Evolutionary conservation across 1,140 invertebrate species (phyloP).

Genomic region (Lineus longissimus): DNA sequence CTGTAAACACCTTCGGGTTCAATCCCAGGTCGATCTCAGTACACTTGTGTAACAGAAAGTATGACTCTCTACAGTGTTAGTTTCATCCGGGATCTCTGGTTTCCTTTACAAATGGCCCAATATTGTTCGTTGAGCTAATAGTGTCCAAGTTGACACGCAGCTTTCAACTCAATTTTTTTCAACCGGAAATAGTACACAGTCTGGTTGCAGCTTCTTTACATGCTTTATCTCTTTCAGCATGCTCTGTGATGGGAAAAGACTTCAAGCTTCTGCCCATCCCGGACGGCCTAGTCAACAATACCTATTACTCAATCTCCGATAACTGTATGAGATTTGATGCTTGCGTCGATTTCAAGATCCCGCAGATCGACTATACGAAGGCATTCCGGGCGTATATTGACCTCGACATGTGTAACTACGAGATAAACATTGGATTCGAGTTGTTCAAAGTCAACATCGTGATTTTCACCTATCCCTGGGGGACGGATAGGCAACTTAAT

Average conservation of each 20-base stretch:
- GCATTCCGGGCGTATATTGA: conserved; percentile 14
- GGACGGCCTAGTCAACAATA: conserved; percentile 13
- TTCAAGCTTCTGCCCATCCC: conserved; percentile 16
- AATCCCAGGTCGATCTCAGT: no score
- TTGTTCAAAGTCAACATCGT: conserved; percentile 8
- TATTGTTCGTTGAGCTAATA: no score
- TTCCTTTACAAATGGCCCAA: no score
- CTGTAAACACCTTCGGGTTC: no score
- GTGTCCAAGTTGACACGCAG: no score
- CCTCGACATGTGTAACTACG: conserved; percentile 19
- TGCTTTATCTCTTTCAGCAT: conserved; percentile 6
- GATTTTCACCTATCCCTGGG: conserved; percentile 17
- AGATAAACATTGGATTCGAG: conserved; percentile 12
- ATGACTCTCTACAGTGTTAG: no score
- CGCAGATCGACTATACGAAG: not conserved
- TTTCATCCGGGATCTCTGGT: no score
- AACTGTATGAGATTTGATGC: conserved; percentile 26
- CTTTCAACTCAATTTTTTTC: no score
- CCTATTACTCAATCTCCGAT: conserved; percentile 17
- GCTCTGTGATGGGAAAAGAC: conserved; percentile 14
- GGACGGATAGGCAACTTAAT: not conserved
- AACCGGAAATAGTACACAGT: no score
- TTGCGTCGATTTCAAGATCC: conserved; percentile 22
- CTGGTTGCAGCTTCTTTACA: no score
- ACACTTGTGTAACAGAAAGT: no score